Percentiles rank a stretch among this genome's conserved stretches.
Evolutionary conservation across 2,888 invertebrate genomes (phyloP).

Genomic region (Malacosoma neustria): DNA sequence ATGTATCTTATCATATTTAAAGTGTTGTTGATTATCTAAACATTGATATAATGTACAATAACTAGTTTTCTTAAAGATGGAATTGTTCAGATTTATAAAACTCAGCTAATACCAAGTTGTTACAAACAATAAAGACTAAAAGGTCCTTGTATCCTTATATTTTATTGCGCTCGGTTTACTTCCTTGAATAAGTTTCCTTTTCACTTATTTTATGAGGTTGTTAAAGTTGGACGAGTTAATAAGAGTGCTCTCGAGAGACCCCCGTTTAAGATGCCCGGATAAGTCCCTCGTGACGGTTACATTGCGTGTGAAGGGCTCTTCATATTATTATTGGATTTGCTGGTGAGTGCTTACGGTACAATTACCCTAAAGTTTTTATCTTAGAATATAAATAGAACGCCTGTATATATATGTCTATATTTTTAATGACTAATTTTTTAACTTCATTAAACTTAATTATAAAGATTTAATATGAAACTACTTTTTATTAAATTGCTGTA

Average conservation of each 20-base stretch:
- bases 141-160: slow-evolving; percentile 14
- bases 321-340: slow-evolving; percentile 8
- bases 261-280: slow-evolving; percentile 19
- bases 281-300: slow-evolving; percentile 16
- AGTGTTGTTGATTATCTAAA: too few relatives aligned
- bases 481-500: too few relatives aligned
- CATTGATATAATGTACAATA: too few relatives aligned
- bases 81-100: too few relatives aligned
- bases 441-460: too few relatives aligned
- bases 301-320: slow-evolving; percentile 11
- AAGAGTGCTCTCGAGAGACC: slow-evolving; percentile 26
- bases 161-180: slow-evolving; percentile 23
- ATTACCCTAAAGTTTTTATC: neutral
- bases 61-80: too few relatives aligned
- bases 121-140: neutral
- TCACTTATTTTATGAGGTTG: slow-evolving; percentile 31
- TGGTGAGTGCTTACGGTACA: slow-evolving; percentile 2
- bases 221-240: slow-evolving; percentile 39
- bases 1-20: too few relatives aligned
- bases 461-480: too few relatives aligned
- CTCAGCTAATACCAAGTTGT: neutral
- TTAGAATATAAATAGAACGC: too few relatives aligned
- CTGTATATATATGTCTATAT: too few relatives aligned
- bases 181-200: slow-evolving; percentile 21
- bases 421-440: too few relatives aligned